Evolutionary conservation across 2,888 invertebrate genomes (phyloP).

Genomic region (Pyrgus malvae): DNA sequence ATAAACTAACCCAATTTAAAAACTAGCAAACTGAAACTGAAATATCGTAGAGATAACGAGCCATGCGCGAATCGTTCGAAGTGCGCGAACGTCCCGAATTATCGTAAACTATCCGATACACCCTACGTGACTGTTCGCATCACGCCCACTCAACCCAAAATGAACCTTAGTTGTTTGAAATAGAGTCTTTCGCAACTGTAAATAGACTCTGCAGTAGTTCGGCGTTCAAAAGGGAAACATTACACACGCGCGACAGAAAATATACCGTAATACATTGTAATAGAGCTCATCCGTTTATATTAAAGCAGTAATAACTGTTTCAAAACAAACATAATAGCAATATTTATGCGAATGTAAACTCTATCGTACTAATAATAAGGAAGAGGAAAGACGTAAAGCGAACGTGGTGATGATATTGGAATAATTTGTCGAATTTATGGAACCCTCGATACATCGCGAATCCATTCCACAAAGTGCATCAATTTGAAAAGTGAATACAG

Average conservation of each 20-base stretch:
- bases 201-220: neutral
- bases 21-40: conserved; percentile 9
- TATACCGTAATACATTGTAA: neutral
- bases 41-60: conserved; percentile 19
- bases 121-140: conserved; percentile 31
- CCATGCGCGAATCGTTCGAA: conserved; percentile 10
- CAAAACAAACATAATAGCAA: neutral
- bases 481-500: too few relatives aligned
- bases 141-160: conserved; percentile 13
- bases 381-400: too few relatives aligned
- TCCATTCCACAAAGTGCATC: conserved; percentile 39
- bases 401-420: too few relatives aligned
- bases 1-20: conserved; percentile 6
- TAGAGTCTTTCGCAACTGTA: conserved; percentile 5
- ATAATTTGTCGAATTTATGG: conserved; percentile 46
- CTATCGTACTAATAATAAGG: too few relatives aligned
- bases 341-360: too few relatives aligned
- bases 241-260: neutral
- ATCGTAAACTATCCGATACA: conserved; percentile 44
- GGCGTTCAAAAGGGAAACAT: neutral
- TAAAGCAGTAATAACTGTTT: neutral
- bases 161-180: conserved; percentile 19
- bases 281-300: neutral
- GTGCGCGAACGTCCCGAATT: conserved; percentile 42
- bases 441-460: conserved; percentile 28